phyloP scores from a whole-genome alignment of 1,140 invertebrate genomes.

The Acyrthosiphon pisum region DNA sequence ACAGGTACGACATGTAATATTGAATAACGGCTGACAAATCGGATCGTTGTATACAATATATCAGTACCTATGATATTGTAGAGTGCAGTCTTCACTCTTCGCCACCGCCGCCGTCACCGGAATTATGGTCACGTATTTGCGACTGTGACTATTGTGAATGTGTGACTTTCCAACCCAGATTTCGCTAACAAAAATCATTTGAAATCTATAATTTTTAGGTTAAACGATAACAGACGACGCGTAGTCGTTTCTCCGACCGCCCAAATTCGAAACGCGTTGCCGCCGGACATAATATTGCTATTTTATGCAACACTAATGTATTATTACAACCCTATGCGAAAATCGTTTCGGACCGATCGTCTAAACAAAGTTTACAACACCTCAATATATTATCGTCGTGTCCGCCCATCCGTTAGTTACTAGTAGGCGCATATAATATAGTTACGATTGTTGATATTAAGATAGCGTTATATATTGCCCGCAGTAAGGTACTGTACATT shows the following conservation, averaged over 20 bases:
- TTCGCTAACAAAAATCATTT: background rate
- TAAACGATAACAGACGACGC: background rate
- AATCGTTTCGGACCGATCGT: background rate
- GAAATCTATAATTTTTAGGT: conserved; percentile 21
- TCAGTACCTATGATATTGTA: too few relatives aligned
- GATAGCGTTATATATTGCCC: too few relatives aligned
- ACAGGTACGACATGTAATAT: background rate
- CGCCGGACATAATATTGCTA: background rate
- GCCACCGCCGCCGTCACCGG: background rate
- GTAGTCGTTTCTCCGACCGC: background rate
- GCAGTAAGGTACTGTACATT: too few relatives aligned
- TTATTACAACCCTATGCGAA: background rate
- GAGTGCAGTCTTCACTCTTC: background rate
- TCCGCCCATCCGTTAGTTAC: too few relatives aligned
- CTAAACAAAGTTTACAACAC: too few relatives aligned
- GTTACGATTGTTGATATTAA: too few relatives aligned
- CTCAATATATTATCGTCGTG: too few relatives aligned
- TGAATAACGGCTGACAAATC: background rate
- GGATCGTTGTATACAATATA: too few relatives aligned
- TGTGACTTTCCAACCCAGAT: conserved; percentile 41
- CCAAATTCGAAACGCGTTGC: background rate
- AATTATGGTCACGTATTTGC: conserved; percentile 34
- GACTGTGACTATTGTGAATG: background rate
- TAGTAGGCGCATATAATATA: too few relatives aligned
- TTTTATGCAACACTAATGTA: background rate